Percentiles rank a stretch among this genome's conserved stretches.
These are phyloP conservation scores for Hyphantria cunea DNA, from an alignment of 1,140 invertebrate species.

Conservation along the genomic window DNA sequence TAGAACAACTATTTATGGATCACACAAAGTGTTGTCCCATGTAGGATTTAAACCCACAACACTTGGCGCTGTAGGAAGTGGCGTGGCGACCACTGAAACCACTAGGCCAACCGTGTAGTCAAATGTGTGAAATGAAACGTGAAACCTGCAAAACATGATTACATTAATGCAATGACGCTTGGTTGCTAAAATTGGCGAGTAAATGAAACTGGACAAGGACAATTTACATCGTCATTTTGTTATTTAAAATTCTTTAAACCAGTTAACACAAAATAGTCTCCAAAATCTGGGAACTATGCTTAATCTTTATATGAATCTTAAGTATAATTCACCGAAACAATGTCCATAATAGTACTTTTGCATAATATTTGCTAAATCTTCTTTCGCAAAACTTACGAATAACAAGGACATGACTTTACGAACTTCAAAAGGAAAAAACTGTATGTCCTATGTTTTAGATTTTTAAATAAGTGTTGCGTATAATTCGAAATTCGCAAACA, in stretches of 20 bases:
- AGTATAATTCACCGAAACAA: conserved; percentile 19
- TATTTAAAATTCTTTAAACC: neutral
- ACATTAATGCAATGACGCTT: conserved; percentile 13
- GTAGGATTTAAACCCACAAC: too few species aligned
- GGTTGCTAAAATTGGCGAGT: conserved; percentile 4
- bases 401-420: neutral
- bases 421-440: too few species aligned
- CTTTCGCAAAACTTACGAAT: neutral
- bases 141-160: conserved; percentile 1
- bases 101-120: neutral
- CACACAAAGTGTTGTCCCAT: too few species aligned
- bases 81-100: neutral
- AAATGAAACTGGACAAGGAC: neutral
- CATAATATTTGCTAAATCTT: conserved; percentile 26
- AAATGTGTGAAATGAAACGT: conserved; percentile 3
- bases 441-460: too few species aligned
- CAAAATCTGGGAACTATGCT: conserved; percentile 15
- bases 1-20: too few species aligned
- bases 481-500: neutral
- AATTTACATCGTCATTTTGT: neutral
- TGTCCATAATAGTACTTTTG: conserved; percentile 27
- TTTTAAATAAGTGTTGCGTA: too few species aligned
- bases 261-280: conserved; percentile 14
- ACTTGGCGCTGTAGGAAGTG: too few species aligned
- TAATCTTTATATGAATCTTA: conserved; percentile 37